Percentiles rank a stretch among this genome's conserved stretches.
These are phyloP conservation scores for Brachionus plicatilis DNA, from an alignment of 1,140 invertebrate genomes.

Conservation along the genomic window DNA sequence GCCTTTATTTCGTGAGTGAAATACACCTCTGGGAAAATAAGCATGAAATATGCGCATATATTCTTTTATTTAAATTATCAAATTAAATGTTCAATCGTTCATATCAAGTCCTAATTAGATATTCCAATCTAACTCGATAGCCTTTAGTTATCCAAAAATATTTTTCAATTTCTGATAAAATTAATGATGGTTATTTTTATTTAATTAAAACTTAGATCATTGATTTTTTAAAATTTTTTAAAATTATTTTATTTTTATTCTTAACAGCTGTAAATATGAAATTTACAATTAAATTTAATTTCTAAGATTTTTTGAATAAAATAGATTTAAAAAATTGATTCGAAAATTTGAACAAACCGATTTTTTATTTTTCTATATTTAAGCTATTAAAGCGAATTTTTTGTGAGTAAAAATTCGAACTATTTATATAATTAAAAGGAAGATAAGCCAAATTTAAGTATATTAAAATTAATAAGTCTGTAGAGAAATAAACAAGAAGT, in stretches of 20 bases:
- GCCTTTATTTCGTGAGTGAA: conserved; percentile 6
- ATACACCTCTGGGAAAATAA: background rate
- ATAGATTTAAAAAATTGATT: too few species aligned
- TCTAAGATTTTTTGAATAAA: too few species aligned
- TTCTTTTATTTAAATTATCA: background rate
- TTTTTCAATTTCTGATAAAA: background rate
- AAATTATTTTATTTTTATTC: background rate
- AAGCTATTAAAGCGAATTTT: too few species aligned
- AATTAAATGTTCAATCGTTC: background rate
- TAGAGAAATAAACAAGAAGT: too few species aligned
- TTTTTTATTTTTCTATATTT: too few species aligned
- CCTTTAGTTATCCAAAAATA: background rate
- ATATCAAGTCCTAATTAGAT: background rate
- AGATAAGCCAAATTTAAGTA: too few species aligned
- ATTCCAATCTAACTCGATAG: background rate
- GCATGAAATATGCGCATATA: background rate
- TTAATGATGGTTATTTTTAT: background rate
- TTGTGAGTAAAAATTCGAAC: too few species aligned
- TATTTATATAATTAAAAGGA: too few species aligned
- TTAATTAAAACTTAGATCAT: background rate
- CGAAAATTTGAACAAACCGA: too few species aligned
- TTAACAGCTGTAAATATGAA: background rate
- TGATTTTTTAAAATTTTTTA: background rate
- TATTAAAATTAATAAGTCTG: too few species aligned
- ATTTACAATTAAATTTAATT: too few species aligned